Evolutionary conservation across 53 echinoderm and acorn worm genomes (phyloP).

Genomic region (Echinarachnius parma): DNA sequence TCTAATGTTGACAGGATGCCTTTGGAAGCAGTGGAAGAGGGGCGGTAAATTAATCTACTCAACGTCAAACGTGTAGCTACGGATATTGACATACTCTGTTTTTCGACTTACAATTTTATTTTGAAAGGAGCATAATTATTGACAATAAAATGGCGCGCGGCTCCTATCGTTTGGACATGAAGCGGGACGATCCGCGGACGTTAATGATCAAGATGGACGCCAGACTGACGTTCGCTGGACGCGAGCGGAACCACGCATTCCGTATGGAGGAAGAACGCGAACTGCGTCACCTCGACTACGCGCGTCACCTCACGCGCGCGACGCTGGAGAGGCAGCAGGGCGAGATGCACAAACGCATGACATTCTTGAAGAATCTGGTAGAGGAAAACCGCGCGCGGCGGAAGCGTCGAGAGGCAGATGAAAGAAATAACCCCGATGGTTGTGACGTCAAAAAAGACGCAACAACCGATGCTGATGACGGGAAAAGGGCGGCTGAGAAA

Average conservation of each 20-base stretch:
- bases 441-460: constrained; percentile 15
- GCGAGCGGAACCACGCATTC: constrained; percentile 69
- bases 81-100: background rate
- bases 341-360: constrained; percentile 64
- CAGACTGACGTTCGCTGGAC: constrained; percentile 76
- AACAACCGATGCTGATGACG: background rate
- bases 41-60: no score
- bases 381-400: constrained; percentile 60
- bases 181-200: constrained; percentile 83
- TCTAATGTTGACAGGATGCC: no score
- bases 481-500: constrained; percentile 2
- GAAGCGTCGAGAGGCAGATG: constrained; percentile 31
- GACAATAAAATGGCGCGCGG: constrained; percentile 45
- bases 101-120: background rate
- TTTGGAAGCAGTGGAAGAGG: no score
- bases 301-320: constrained; percentile 65
- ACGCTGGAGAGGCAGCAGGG: constrained; percentile 64
- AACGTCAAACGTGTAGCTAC: background rate
- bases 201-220: constrained; percentile 88
- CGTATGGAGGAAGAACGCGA: constrained; percentile 75
- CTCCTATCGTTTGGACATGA: constrained; percentile 72
- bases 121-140: background rate
- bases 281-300: constrained; percentile 74
- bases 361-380: constrained; percentile 66
- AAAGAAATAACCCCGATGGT: no score